A percentile compares a stretch with the other conserved stretches of the same genome.
Conservation (phyloP, 2,797 vertebrate species). For the Ispidina picta region DNA sequence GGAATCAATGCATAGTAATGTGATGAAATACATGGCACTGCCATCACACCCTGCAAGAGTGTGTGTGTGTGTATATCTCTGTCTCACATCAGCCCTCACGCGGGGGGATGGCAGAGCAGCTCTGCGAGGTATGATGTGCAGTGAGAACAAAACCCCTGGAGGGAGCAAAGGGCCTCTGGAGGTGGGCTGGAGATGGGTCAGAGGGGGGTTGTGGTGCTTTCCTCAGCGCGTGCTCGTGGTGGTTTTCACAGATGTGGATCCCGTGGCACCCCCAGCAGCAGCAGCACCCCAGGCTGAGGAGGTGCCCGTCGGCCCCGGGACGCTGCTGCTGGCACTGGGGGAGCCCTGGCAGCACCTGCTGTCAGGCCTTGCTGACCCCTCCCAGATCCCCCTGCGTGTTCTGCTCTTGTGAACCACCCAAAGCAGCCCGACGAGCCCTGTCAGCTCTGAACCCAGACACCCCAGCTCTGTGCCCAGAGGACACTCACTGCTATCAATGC, state of each 20-base stretch:
- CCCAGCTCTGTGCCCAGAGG: background rate
- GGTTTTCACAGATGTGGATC: fast-evolving
- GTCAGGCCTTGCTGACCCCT: background rate
- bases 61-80: background rate
- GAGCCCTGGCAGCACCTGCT: background rate
- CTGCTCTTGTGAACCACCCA: background rate
- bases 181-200: fast-evolving
- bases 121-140: background rate
- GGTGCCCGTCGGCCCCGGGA: background rate
- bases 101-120: background rate
- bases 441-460: background rate
- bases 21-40: background rate
- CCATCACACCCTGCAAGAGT: background rate
- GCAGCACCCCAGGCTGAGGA: background rate
- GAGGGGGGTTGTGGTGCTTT: fast-evolving
- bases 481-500: background rate
- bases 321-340: background rate
- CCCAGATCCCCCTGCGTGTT: background rate
- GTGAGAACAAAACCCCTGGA: background rate
- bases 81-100: background rate
- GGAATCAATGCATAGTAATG: background rate
- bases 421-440: background rate
- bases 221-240: fast-evolving
- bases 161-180: background rate
- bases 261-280: fast-evolving